Conservation (phyloP, 2,888 invertebrate species). For the Amblyjoppa fuscipennis region DNA sequence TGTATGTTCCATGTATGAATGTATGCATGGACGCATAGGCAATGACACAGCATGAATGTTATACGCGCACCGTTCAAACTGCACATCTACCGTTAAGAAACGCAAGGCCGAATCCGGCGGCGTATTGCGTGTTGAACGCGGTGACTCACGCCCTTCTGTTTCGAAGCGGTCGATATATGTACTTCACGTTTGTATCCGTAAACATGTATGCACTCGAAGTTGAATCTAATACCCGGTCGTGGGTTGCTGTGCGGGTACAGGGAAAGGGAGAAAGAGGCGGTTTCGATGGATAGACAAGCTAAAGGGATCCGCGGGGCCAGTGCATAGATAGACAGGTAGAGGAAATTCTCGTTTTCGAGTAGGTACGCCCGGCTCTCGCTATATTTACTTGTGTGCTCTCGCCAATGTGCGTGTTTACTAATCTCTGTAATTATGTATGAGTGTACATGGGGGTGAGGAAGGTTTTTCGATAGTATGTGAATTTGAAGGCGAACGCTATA, state of each 20-base stretch:
- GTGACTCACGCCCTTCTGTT: neutral
- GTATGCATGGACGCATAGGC: slow-evolving; percentile 13
- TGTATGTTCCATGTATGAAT: neutral
- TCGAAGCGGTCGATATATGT: neutral
- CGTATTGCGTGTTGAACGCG: neutral
- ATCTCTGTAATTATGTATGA: slow-evolving; percentile 21
- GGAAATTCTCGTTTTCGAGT: slow-evolving; percentile 13
- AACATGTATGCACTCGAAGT: slow-evolving; percentile 38
- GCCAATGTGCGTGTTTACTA: slow-evolving; percentile 6
- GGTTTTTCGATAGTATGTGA: slow-evolving; percentile 1
- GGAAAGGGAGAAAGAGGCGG: slow-evolving; percentile 8
- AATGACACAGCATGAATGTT: slow-evolving; percentile 11
- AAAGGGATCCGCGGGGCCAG: slow-evolving; percentile 7
- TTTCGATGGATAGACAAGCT: slow-evolving; percentile 19
- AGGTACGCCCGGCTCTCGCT: neutral
- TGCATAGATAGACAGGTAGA: slow-evolving; percentile 10
- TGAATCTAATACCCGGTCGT: slow-evolving; percentile 39
- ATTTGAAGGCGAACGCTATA: slow-evolving; percentile 3
- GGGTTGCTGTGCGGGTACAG: slow-evolving; percentile 10
- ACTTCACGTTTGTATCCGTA: slow-evolving; percentile 29
- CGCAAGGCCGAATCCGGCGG: neutral
- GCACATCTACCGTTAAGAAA: neutral
- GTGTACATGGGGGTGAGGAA: neutral
- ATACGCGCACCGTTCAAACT: neutral
- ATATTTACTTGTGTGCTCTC: slow-evolving; percentile 27